Conservation (phyloP, 2,888 invertebrate species). For the Melieria omissa region DNA sequence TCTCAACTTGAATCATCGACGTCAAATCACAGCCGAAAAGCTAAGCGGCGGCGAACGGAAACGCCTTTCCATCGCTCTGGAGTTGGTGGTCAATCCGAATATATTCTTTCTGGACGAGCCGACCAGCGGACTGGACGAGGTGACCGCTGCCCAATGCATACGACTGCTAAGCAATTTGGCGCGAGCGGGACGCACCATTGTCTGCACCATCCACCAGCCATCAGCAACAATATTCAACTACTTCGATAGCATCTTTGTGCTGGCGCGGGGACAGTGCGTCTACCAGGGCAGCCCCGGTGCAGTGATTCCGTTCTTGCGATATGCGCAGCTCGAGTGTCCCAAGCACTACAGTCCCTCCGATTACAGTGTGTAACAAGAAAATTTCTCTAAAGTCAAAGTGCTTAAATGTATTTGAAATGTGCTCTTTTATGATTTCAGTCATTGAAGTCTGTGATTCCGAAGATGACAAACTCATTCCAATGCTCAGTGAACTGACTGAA, state of each 20-base stretch:
- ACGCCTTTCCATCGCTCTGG: slow-evolving; percentile 81
- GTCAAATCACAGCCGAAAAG: slow-evolving; percentile 66
- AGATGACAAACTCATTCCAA: slow-evolving; percentile 68
- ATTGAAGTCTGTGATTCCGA: slow-evolving; percentile 73
- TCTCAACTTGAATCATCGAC: slow-evolving; percentile 63
- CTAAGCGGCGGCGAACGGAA: slow-evolving; percentile 86
- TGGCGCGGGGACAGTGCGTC: slow-evolving; percentile 74
- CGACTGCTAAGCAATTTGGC: slow-evolving; percentile 71
- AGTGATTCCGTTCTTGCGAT: slow-evolving; percentile 72
- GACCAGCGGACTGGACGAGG: slow-evolving; percentile 78
- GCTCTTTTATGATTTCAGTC: slow-evolving; percentile 65
- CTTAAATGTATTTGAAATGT: background rate
- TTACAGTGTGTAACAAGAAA: slow-evolving; percentile 70
- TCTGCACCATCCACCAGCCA: slow-evolving; percentile 78
- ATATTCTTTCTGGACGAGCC: slow-evolving; percentile 88
- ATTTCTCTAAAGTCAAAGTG: background rate
- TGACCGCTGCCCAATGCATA: slow-evolving; percentile 73
- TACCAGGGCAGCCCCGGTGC: slow-evolving; percentile 74
- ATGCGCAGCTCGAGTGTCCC: slow-evolving; percentile 72
- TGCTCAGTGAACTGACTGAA: slow-evolving; percentile 70
- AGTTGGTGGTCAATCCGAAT: slow-evolving; percentile 85
- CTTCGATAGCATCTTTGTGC: slow-evolving; percentile 75
- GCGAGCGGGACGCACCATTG: slow-evolving; percentile 74
- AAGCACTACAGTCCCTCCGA: slow-evolving; percentile 77
- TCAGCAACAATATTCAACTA: slow-evolving; percentile 74